Base-by-base conservation (phyloP, 2,888 invertebrate species). In the Ellobium chinense region DNA sequence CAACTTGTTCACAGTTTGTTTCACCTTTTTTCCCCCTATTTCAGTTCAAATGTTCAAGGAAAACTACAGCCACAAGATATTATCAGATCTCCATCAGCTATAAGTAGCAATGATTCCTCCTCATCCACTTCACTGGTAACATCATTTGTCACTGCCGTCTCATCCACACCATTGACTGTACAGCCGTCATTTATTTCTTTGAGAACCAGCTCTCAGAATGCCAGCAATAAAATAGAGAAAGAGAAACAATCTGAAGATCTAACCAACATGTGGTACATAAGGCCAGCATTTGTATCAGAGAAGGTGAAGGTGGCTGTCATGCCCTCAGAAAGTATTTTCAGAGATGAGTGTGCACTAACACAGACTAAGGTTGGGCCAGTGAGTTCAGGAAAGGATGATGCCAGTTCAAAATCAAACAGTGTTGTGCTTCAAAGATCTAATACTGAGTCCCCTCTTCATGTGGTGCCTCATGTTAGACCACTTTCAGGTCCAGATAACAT, bases 161-260 rank as follows among this genome's bases (percentile, higher is more conserved):
- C 18, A 56, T 1, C 60, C n/a, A 9, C 56, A 39, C 37, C 68
- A 4, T 36, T 58, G n/a, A 0, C 37, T 4, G 34, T 29, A 7
- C 65, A 58, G 66, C 60, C 65, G 37, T 37, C 60, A 27, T 72
- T 60, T 37, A 72, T 72, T 24, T 36, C 72, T 18, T 36, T 72
- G 0, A 21, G 29, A 21, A 27, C 68, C 9, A 46, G 14, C 14
- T 37, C 39, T 46, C 9, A 18, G 46, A 18, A 46, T 12, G 18
- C 18, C 9, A 18, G 18, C 9, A 46, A 46, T 12, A 18, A 46
- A 46, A 46, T 7, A 46, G 9, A 46, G 18, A 7, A 46, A 7
- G 9, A 46, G 46, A 46, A 46, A 46, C 46, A 46, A 46, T 46
- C 46, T 12, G 7, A 46, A 46, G 18, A 46, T 46, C 18, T 12